phyloP scores from a whole-genome alignment of 2,888 invertebrate genomes.

The Drosophila kuntzei region DNA sequence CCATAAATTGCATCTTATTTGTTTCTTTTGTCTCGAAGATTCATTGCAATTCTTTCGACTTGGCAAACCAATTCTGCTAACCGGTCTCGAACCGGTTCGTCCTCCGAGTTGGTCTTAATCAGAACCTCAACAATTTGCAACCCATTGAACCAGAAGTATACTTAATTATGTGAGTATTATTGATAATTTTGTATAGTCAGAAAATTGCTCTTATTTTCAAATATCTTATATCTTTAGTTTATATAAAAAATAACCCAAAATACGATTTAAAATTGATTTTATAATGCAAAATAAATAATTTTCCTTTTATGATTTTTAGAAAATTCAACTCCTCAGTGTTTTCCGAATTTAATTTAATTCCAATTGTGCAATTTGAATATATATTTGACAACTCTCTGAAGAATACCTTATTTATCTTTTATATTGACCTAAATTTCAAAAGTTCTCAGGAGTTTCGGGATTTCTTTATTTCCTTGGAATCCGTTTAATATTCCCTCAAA shows the following conservation, averaged over 20 bases:
- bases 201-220: too few species aligned
- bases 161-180: too few species aligned
- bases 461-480: neutral
- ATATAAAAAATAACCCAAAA: too few species aligned
- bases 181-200: too few species aligned
- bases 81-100: neutral
- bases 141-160: neutral
- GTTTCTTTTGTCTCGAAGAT: neutral
- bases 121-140: neutral
- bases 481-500: neutral
- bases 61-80: neutral
- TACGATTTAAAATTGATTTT: too few species aligned
- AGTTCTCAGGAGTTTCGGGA: neutral
- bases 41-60: slow-evolving; percentile 12
- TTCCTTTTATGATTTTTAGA: too few species aligned
- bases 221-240: too few species aligned
- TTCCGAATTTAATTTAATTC: neutral
- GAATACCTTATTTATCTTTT: neutral
- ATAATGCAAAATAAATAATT: too few species aligned
- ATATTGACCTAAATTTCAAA: neutral
- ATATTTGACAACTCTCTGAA: neutral
- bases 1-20: slow-evolving; percentile 10
- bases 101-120: neutral
- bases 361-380: neutral
- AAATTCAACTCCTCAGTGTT: neutral